Base-by-base conservation (phyloP, 2,888 invertebrate species). In the Flabesymbios commensalis region DNA sequence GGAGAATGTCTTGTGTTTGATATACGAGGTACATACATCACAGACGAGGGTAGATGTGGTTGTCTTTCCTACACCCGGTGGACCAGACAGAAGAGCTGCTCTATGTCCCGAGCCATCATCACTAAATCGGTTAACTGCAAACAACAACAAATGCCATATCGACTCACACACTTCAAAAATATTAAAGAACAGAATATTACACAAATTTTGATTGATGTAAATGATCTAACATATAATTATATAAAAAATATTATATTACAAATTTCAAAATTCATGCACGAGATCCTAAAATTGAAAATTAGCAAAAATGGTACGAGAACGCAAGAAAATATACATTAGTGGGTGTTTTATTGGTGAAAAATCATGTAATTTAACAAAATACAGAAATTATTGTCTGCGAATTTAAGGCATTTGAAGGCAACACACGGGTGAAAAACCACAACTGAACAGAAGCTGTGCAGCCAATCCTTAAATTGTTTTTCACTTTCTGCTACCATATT, bases 61-160 rank as follows among this genome's bases (percentile, higher is more conserved):
- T 2, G 86, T 84, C 77, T 85, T 85, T 84, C 97, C 98, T 64
- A 99, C 90, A 45, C 98, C 99, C 0, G 97, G 99, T 1, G 97
- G 91, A 1, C 99, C 99, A 0, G 98, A 98, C 1, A 99, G 85
- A 28, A 99, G 81, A 0, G 92, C 96, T 0, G 96, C 96, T 83
- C 93, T 95, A 79, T 88, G 95, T 72, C 88, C 92, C 0, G 90
- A 89, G 0, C 98, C 98, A 77, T 93, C 91, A 57, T 82, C 81
- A 61, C 49, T 65, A 33, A 67, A 57, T 39, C 69, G 39, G 54
- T 68, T 70, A 42, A 65, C 68, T 67, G 48, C n/a, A 61, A 42
- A 41, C 41, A 36, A 26, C 32, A 47, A 57, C 10, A 29, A 49
- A 10, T 22, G 2, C n/a, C n/a, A n/a, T n/a, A n/a, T n/a, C n/a